These are phyloP conservation scores for Trigoniulus corallinus DNA, from an alignment of 1,140 invertebrate genomes.

Conservation along the genomic window DNA sequence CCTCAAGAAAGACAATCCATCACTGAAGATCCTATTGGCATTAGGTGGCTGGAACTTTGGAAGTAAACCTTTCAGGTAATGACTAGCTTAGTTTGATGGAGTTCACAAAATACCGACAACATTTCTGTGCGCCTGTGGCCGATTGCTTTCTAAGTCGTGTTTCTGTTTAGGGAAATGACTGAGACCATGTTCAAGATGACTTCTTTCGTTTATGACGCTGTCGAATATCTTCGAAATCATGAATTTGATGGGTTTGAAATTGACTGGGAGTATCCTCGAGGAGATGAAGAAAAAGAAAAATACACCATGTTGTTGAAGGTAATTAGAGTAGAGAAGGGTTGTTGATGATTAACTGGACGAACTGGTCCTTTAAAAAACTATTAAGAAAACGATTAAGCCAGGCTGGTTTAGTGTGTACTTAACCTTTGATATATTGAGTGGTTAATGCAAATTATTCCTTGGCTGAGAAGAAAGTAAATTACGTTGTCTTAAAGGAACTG, in stretches of 20 bases:
- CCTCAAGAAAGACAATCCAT: conserved; percentile 72
- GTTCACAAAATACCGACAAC: no score
- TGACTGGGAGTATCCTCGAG: conserved; percentile 86
- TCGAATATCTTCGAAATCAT: conserved; percentile 76
- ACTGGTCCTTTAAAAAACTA: background rate
- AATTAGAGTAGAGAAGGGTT: conserved; percentile 7
- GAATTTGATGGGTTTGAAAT: conserved; percentile 92
- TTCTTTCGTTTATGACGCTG: conserved; percentile 83
- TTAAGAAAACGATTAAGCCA: no score
- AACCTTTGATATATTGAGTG: no score
- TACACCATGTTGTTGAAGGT: conserved; percentile 23
- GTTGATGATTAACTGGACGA: background rate
- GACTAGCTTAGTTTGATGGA: background rate
- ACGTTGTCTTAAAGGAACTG: conserved; percentile 47
- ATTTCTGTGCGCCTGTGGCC: no score
- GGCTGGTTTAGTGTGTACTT: no score
- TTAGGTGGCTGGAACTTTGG: conserved; percentile 91
- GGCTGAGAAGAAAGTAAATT: no score
- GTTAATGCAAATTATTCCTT: no score
- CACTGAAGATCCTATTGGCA: conserved; percentile 74
- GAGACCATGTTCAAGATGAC: conserved; percentile 83
- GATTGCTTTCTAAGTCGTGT: background rate
- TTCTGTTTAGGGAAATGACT: conserved; percentile 35
- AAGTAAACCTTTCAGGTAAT: conserved; percentile 60
- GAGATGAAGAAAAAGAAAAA: conserved; percentile 16